Evolutionary conservation across 92 coral and sea anemone genomes (phyloP).

Genomic region (Epizoanthus ramosus): DNA sequence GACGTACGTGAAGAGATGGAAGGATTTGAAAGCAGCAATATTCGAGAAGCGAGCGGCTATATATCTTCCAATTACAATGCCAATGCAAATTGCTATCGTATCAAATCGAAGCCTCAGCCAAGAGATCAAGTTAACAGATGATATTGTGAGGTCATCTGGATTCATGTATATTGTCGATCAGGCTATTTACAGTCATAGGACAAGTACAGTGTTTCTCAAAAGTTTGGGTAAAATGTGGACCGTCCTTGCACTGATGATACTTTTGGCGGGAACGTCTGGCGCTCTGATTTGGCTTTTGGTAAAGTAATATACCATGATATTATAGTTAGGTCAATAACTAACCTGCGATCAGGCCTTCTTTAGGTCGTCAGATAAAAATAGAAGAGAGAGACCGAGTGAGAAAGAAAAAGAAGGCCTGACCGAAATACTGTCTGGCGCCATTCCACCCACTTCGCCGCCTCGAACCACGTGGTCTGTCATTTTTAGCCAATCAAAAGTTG

Average conservation of each 20-base stretch:
- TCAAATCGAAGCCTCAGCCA: not conserved
- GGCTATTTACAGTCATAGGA: not conserved
- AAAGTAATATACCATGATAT: not conserved
- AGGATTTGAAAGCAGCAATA: not conserved
- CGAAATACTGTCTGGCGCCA: no score
- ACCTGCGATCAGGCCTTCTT: no score
- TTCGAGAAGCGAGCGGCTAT: not conserved
- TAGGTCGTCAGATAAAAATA: no score
- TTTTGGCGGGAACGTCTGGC: slow-evolving; percentile 15
- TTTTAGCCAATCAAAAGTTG: no score
- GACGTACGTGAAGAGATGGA: slow-evolving; percentile 12
- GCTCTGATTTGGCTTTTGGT: slow-evolving; percentile 18
- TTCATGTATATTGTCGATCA: slow-evolving; percentile 13
- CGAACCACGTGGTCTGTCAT: no score
- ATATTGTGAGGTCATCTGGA: not conserved
- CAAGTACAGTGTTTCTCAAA: not conserved
- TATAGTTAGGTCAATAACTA: no score
- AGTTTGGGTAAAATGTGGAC: slow-evolving; percentile 18
- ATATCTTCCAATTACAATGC: slow-evolving; percentile 24
- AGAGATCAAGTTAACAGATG: not conserved
- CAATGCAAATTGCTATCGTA: not conserved
- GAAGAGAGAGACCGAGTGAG: no score
- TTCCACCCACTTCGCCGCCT: no score
- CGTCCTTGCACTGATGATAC: not conserved
- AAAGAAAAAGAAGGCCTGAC: no score